Evolutionary conservation across 2,113 vertebrate genomes (phyloP).

Genomic region (Nycticryphes semicollaris): DNA sequence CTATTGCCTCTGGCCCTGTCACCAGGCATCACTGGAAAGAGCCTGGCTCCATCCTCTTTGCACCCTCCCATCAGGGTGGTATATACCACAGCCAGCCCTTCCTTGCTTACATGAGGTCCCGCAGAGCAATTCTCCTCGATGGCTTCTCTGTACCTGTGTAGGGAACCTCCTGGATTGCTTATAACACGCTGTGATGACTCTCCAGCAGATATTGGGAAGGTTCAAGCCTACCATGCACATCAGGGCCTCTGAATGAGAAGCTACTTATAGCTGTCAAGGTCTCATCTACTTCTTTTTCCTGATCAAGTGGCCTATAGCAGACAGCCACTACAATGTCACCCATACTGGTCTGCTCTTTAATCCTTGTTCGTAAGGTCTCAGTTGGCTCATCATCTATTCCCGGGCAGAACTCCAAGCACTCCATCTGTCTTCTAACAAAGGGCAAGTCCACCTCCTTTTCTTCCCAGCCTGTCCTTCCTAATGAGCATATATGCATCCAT

Average conservation of each 20-base stretch:
- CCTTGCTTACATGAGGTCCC: background rate
- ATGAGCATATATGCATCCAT: background rate
- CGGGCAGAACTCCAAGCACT: background rate
- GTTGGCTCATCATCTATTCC: background rate
- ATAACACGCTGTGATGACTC: background rate
- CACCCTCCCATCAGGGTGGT: background rate
- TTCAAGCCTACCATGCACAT: background rate
- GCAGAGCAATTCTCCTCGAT: background rate
- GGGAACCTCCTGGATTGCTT: background rate
- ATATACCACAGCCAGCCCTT: background rate
- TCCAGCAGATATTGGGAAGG: background rate
- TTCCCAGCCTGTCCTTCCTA: background rate
- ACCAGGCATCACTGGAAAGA: background rate
- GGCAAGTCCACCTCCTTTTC: background rate
- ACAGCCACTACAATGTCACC: background rate
- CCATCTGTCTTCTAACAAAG: background rate
- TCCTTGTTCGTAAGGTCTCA: background rate
- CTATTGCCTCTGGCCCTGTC: background rate
- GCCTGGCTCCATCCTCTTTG: background rate
- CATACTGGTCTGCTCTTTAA: background rate
- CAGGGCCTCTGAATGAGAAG: background rate
- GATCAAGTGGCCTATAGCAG: background rate
- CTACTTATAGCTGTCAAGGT: background rate
- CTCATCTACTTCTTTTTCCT: background rate
- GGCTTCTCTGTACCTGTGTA: background rate